phyloP scores from a whole-genome alignment of 2,888 invertebrate genomes.

The Ephialtes manifestator region DNA sequence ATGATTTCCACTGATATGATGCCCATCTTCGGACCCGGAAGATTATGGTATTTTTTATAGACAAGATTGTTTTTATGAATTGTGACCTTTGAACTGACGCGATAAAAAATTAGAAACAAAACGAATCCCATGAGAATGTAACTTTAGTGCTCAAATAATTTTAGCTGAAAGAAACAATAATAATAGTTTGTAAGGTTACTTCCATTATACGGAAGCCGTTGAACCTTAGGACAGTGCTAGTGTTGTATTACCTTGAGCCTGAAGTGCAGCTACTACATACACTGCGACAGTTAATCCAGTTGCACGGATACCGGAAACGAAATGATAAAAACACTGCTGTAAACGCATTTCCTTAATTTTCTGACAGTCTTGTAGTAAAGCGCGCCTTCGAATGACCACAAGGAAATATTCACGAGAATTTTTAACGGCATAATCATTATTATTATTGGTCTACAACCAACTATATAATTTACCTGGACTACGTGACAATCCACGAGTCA shows the following conservation, averaged over 20 bases:
- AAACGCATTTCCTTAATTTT: background rate
- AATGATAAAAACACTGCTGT: constrained; percentile 9
- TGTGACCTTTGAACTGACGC: background rate
- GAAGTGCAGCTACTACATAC: constrained; percentile 1
- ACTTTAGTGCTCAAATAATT: background rate
- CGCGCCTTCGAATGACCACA: constrained; percentile 2
- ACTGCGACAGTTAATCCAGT: background rate
- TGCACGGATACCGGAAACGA: constrained; percentile 26
- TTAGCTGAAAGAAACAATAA: background rate
- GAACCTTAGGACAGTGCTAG: constrained; percentile 4
- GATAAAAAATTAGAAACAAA: background rate
- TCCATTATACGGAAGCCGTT: constrained; percentile 42
- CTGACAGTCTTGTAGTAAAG: background rate
- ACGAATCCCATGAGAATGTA: background rate
- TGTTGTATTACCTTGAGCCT: constrained; percentile 41
- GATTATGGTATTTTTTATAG: background rate
- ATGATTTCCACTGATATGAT: no score
- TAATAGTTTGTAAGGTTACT: constrained; percentile 2
- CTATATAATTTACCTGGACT: background rate
- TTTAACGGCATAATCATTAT: constrained; percentile 8
- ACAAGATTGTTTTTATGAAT: background rate
- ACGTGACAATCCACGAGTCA: constrained; percentile 18
- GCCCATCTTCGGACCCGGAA: no score
- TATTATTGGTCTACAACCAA: background rate
- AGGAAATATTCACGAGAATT: constrained; percentile 12